phyloP scores from a whole-genome alignment of 2,797 vertebrate genomes.

The Lagorchestes hirsutus region DNA sequence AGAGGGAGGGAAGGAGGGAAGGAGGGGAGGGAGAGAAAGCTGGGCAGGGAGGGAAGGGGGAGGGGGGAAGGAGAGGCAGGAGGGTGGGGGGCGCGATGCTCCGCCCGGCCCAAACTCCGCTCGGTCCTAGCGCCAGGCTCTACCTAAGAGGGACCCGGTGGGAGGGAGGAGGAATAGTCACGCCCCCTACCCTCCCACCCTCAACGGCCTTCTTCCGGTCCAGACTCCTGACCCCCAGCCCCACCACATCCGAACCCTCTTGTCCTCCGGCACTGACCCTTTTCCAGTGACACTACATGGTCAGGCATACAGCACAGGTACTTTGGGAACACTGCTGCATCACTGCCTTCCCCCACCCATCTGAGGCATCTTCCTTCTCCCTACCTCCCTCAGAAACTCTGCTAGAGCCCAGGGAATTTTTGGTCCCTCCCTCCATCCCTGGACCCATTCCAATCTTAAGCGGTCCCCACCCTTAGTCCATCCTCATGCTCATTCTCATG shows the following conservation, averaged over 20 bases:
- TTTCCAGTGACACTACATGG: neutral
- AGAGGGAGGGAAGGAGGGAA: constrained; percentile 75
- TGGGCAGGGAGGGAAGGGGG: neutral
- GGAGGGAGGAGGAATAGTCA: constrained; percentile 61
- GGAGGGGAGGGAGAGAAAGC: constrained; percentile 72
- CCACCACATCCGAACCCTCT: neutral
- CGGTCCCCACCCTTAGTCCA: neutral
- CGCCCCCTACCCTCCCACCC: constrained; percentile 47
- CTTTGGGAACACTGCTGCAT: neutral
- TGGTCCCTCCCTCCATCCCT: neutral
- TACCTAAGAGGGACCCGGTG: constrained; percentile 69
- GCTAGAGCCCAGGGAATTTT: neutral
- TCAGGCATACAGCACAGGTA: neutral
- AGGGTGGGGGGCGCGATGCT: constrained; percentile 82
- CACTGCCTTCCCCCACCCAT: neutral
- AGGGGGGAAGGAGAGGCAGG: neutral
- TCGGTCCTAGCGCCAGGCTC: constrained; percentile 82
- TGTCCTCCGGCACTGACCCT: neutral
- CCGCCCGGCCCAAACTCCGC: constrained; percentile 83
- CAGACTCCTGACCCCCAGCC: constrained; percentile 31
- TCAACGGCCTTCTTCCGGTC: constrained; percentile 70
- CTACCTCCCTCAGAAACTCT: neutral
- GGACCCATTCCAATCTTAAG: neutral
- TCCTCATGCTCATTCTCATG: neutral
- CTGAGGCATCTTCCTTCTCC: neutral